Conservation (phyloP, 2,113 vertebrate genomes). For the Loxodonta africana region DNA sequence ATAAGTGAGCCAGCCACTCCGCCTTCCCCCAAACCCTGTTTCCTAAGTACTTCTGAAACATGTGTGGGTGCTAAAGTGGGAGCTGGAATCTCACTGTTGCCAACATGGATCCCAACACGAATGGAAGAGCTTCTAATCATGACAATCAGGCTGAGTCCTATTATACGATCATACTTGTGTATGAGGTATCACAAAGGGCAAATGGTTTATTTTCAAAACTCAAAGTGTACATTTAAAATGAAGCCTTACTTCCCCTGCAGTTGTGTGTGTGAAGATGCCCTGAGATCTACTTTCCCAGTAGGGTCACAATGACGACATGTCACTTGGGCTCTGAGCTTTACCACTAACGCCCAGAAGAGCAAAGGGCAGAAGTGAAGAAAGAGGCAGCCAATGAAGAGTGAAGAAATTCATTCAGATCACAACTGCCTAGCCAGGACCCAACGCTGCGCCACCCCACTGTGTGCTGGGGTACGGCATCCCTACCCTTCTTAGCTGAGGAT, state of each 20-base stretch:
- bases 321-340: constrained; percentile 48
- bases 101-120: background rate
- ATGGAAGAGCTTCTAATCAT: constrained; percentile 6
- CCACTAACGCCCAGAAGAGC: background rate
- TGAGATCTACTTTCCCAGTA: background rate
- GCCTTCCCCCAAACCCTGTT: background rate
- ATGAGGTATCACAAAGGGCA: constrained; percentile 37
- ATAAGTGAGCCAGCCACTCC: background rate
- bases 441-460: background rate
- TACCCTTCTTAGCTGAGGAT: background rate
- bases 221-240: constrained; percentile 33
- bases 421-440: background rate
- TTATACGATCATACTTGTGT: background rate
- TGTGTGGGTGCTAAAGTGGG: background rate
- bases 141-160: constrained; percentile 29
- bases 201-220: constrained; percentile 57
- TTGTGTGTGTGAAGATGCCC: constrained; percentile 9
- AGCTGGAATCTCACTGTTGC: background rate
- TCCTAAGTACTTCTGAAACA: background rate
- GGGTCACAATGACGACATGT: background rate
- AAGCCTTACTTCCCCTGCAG: constrained; percentile 38
- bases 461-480: background rate
- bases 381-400: background rate
- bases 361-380: constrained; percentile 18
- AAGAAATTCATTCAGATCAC: background rate